Percentiles rank a stretch among this genome's conserved stretches.
Evolutionary conservation across 1,140 invertebrate species (phyloP).

Genomic region (Antheraea pernyi): DNA sequence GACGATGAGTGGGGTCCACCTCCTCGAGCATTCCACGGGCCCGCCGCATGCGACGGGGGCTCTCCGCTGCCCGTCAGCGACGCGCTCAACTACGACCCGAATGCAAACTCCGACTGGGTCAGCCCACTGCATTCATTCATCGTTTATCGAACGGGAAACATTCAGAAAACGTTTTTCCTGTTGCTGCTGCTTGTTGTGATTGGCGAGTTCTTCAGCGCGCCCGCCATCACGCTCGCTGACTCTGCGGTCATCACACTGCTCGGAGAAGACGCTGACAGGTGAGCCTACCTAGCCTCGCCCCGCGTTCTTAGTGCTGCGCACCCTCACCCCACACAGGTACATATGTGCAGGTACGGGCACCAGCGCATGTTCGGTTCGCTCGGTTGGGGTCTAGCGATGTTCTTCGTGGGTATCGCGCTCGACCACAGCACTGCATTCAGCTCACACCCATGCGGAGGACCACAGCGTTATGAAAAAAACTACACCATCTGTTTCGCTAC

Average conservation of each 20-base stretch:
- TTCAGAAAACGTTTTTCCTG: slow-evolving; percentile 98
- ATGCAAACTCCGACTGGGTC: slow-evolving; percentile 88
- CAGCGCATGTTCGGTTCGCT: slow-evolving; percentile 99
- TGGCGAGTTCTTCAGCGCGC: slow-evolving; percentile 98
- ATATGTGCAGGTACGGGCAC: slow-evolving; percentile 88
- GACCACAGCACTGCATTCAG: slow-evolving; percentile 97
- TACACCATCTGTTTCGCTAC: slow-evolving; percentile 99
- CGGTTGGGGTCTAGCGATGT: slow-evolving; percentile 99
- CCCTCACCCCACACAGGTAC: not conserved
- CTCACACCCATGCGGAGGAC: slow-evolving; percentile 93
- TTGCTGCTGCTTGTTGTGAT: slow-evolving; percentile 94
- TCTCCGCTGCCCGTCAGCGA: slow-evolving; percentile 87
- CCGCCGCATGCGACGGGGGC: slow-evolving; percentile 76
- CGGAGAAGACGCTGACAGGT: slow-evolving; percentile 93
- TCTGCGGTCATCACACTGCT: slow-evolving; percentile 95
- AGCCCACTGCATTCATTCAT: slow-evolving; percentile 96
- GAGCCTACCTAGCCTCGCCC: slow-evolving; percentile 16
- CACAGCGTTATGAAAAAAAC: slow-evolving; percentile 94
- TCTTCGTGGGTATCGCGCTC: slow-evolving; percentile 98
- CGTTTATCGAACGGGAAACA: slow-evolving; percentile 92
- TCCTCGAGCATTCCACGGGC: slow-evolving; percentile 44
- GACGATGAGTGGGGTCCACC: slow-evolving; percentile 49
- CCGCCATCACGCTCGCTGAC: slow-evolving; percentile 98
- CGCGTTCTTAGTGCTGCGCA: not conserved
- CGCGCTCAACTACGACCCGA: slow-evolving; percentile 91